Evolutionary conservation across 2,888 invertebrate genomes (phyloP), one percentile per base, ranked within the genome.

Genomic region (Drosophila infuscata): DNA sequence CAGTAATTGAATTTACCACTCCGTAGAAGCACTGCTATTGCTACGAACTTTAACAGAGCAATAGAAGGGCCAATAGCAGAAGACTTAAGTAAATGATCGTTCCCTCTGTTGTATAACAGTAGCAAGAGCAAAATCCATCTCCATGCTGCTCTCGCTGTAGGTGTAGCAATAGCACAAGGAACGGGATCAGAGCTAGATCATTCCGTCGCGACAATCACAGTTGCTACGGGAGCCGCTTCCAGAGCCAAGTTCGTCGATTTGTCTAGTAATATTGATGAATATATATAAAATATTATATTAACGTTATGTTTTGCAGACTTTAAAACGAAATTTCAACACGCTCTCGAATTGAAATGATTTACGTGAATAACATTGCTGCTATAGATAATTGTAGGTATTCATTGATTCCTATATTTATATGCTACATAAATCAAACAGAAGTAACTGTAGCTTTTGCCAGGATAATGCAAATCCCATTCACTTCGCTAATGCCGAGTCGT

Each of bases 401-500:
- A 12, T 20, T 11, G 6, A 43, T 3, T 43, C n/a, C 1, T 20
- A 20, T 6, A 43, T 12, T 2, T 43, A 20, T 43, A 6, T 20
- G 20, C 20, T 43, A 11, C n/a, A 43, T n/a, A n/a, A 43, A n/a
- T 43, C 41, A n/a, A 11, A 4, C 2, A 8, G 8, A 25, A 2
- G 7, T 25, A 25, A 46, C 15, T 46, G 25, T 7, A 25, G 15
- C 7, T 6, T 11, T 4, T 8, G 8, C 25, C 15, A 25, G 25
- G 46, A 15, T 15, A 15, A 15, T 46, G 15, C 46, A 46, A 25
- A 46, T 15, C 15, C 38, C 8, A 17, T 8, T 38, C 17, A 17
- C 64, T 67, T 71, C n/a, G 57, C 32, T 53, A 70, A 62, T 68
- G 62, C 48, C 46, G 8, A 33, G 54, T 57, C 52, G 59, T 76